These are phyloP conservation scores for Limnephilus marmoratus DNA, from an alignment of 2,888 invertebrate species.

Conservation along the genomic window DNA sequence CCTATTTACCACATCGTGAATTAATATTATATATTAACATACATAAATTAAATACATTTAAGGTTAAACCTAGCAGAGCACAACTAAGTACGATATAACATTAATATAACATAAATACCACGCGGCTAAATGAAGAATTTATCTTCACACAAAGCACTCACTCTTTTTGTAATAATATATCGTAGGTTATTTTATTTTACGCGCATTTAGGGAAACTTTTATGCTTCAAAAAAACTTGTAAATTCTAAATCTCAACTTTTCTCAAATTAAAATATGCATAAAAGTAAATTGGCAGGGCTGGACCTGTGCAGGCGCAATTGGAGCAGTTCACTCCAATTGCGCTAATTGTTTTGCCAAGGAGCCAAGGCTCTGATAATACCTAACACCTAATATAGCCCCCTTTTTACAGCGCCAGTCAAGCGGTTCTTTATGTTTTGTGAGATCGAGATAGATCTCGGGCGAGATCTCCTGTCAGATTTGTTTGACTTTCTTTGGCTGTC, in stretches of 20 bases:
- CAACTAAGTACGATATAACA: conserved; percentile 55
- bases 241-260: neutral
- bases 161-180: neutral
- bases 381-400: too few species aligned
- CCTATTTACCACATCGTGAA: conserved; percentile 43
- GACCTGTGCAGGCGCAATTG: too few species aligned
- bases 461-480: too few species aligned
- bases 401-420: too few species aligned
- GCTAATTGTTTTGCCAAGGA: too few species aligned
- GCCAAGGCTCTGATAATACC: too few species aligned
- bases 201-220: neutral
- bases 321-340: too few species aligned
- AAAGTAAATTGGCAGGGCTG: neutral
- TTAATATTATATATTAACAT: conserved; percentile 21
- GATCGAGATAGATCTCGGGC: too few species aligned
- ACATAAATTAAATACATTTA: conserved; percentile 18
- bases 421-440: too few species aligned
- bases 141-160: neutral
- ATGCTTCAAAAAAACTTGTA: neutral
- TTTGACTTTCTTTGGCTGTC: too few species aligned
- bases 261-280: neutral
- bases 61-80: conserved; percentile 54
- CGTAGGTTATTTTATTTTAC: neutral
- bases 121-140: neutral
- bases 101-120: conserved; percentile 30